Base-by-base conservation (phyloP, 2,113 vertebrate species). In the Nannospalax galili region DNA sequence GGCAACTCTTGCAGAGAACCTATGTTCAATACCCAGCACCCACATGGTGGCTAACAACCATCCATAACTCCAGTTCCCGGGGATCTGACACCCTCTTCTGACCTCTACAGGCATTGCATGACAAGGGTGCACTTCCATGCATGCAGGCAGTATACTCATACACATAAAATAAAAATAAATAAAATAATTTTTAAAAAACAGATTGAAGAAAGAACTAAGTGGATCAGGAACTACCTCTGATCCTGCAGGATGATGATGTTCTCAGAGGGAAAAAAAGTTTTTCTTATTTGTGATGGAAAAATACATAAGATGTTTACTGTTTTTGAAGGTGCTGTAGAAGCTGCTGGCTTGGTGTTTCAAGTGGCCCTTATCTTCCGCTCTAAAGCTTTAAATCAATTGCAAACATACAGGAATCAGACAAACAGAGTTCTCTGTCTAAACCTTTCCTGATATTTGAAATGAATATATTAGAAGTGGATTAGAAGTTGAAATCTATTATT, bases 351-450 rank as follows among this genome's bases (percentile, higher is more conserved):
- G 35, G 35, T 62, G 40, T 97, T 91, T 81, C 26, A 89, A n/a
- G 56, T 70, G 52, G 26, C 24, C 67, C 81, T 93, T 93, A 16
- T 75, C 40, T 85, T 96, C 42, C 90, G 24, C 40, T 96, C 22
- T 65, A n/a, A 90, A 5, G 77, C 92, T 91, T 91, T 42, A 92
- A n/a, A 69, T 67, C 40, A 24, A 0, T 56, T 75, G 32, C 75
- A 93, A 86, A 87, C 12, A 42, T 32, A 35, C 11, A 69, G 45
- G 28, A 74, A 80, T 96, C 58, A 65, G 84, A 89, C 52, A 85
- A 78, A 58, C 77, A 11, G 22, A 80, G 5, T 73, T n/a, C 73
- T 62, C 48, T 84, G 8, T 88, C 48, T 58, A 79, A 90, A 93
- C 19, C 81, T 7, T 48, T 84, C 12, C 82, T 72, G 15, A 37